A percentile compares a stretch with the other conserved stretches of the same genome.
phyloP scores from a whole-genome alignment of 2,113 vertebrate genomes.

The Alethe castanea region DNA sequence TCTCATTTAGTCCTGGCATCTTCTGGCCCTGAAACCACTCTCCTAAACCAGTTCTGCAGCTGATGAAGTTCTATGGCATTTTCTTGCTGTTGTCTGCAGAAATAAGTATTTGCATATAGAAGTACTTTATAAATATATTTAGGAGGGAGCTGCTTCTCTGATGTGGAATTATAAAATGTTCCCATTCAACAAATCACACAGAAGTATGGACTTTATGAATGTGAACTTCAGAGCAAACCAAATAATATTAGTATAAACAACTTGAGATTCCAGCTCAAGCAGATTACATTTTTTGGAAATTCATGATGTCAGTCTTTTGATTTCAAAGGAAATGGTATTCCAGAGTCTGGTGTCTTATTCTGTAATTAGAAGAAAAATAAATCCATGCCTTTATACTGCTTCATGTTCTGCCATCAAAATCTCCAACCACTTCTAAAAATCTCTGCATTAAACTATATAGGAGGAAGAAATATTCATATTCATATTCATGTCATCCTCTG shows the following conservation, averaged over 20 bases:
- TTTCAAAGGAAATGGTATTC: neutral
- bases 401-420: neutral
- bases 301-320: neutral
- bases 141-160: neutral
- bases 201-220: neutral
- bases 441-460: neutral
- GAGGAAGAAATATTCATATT: neutral
- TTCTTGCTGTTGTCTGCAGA: neutral
- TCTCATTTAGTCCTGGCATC: neutral
- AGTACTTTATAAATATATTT: neutral
- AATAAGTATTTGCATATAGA: neutral
- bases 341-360: neutral
- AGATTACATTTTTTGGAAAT: neutral
- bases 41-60: neutral
- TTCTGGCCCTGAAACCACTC: neutral
- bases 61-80: neutral
- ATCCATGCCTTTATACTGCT: neutral
- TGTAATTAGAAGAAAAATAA: neutral
- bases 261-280: neutral
- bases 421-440: neutral
- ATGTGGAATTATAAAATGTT: neutral
- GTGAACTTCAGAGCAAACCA: neutral
- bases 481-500: neutral
- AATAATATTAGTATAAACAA: neutral
- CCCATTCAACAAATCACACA: neutral